Conservation (phyloP, 2,888 invertebrate genomes). For the Oxystoma pomonae region DNA sequence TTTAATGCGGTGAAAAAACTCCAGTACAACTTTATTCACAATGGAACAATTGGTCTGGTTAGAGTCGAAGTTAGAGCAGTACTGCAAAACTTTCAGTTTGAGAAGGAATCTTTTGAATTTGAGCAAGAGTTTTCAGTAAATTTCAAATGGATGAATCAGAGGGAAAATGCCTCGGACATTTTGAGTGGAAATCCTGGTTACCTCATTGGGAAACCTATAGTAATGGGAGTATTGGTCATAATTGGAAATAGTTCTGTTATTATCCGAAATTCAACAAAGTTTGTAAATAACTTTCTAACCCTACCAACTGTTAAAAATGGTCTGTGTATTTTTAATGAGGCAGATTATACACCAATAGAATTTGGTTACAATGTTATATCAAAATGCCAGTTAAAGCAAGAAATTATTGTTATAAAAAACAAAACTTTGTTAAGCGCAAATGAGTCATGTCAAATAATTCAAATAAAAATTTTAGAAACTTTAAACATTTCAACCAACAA, state of each 20-base stretch:
- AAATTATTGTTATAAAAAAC: conserved; percentile 19
- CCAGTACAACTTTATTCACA: conserved; percentile 44
- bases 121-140: conserved; percentile 38
- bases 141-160: conserved; percentile 40
- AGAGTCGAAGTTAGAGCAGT: conserved; percentile 39
- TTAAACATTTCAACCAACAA: conserved; percentile 31
- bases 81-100: conserved; percentile 33
- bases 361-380: conserved; percentile 52
- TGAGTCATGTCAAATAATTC: conserved; percentile 38
- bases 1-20: conserved; percentile 39
- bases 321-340: conserved; percentile 38
- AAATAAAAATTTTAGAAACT: conserved; percentile 37
- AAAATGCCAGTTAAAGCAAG: conserved; percentile 45
- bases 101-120: conserved; percentile 29
- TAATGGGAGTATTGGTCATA: conserved; percentile 39
- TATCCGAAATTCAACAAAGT: conserved; percentile 29
- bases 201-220: conserved; percentile 59
- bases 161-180: conserved; percentile 29
- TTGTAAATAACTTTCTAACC: conserved; percentile 38
- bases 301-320: conserved; percentile 48
- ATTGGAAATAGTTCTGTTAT: conserved; percentile 34
- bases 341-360: conserved; percentile 43
- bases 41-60: conserved; percentile 47
- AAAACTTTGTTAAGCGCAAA: conserved; percentile 25
- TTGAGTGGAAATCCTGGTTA: conserved; percentile 79